Percentiles rank a stretch among this genome's conserved stretches.
Evolutionary conservation across 2,797 vertebrate species (phyloP).

Genomic region (Cryptoprocta ferox): DNA sequence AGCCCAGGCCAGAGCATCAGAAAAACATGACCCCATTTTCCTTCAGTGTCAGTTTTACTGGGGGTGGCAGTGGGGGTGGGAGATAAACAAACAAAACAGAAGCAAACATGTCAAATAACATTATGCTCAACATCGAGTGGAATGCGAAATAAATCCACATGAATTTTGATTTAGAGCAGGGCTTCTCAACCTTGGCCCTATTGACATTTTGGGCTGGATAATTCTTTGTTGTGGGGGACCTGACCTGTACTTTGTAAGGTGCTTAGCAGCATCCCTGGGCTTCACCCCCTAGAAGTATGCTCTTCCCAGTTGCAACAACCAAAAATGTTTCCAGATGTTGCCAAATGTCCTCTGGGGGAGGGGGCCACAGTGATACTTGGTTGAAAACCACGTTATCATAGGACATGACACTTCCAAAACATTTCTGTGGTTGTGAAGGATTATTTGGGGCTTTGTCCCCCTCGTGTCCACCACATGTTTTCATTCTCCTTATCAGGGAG

Average conservation of each 20-base stretch:
- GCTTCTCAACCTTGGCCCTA: neutral
- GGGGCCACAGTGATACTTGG: neutral
- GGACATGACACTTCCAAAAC: neutral
- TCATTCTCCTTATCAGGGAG: neutral
- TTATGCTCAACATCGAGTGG: neutral
- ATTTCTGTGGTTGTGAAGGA: neutral
- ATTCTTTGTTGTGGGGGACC: neutral
- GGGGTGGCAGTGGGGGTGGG: neutral
- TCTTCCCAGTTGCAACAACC: neutral
- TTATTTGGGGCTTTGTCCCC: neutral
- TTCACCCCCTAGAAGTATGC: rapidly evolving
- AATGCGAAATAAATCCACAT: neutral
- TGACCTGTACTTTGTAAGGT: neutral
- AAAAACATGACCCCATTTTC: neutral
- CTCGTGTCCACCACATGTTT: neutral
- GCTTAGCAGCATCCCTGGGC: neutral
- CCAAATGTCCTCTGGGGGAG: neutral
- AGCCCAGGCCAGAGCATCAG: neutral
- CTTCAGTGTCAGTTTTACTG: neutral
- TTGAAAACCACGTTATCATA: neutral
- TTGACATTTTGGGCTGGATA: neutral
- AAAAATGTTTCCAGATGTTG: neutral
- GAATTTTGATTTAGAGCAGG: neutral
- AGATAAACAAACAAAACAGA: neutral
- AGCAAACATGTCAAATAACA: neutral